Evolutionary conservation across 2,888 invertebrate species (phyloP).

Genomic region (Drosophila tripunctata): DNA sequence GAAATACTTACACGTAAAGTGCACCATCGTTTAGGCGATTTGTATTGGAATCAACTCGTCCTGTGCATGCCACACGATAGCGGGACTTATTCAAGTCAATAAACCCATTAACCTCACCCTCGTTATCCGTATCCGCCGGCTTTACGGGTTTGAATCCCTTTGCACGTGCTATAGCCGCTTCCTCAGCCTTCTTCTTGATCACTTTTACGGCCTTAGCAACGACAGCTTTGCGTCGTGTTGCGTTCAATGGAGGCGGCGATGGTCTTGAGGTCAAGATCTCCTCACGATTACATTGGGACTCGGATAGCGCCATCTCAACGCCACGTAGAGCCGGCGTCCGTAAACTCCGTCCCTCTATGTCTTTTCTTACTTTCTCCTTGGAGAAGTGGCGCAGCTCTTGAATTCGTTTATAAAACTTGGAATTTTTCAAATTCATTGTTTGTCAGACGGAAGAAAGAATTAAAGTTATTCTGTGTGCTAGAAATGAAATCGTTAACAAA

Average conservation of each 20-base stretch:
- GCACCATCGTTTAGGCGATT: not conserved
- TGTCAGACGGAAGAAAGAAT: conserved; percentile 23
- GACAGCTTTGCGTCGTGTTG: conserved; percentile 1
- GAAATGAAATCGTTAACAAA: conserved; percentile 36
- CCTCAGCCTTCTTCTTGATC: conserved; percentile 11
- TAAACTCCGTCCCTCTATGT: conserved; percentile 50
- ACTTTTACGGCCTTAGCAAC: conserved; percentile 13
- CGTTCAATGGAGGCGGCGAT: not conserved
- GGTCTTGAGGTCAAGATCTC: conserved; percentile 26
- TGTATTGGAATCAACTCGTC: conserved; percentile 4
- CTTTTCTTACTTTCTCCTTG: conserved; percentile 71
- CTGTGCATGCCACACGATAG: conserved; percentile 72
- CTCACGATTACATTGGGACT: conserved; percentile 26
- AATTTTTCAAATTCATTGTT: conserved; percentile 81
- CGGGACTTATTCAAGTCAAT: conserved; percentile 75
- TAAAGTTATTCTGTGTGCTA: conserved; percentile 29
- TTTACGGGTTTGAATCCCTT: conserved; percentile 12
- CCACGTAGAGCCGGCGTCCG: conserved; percentile 32
- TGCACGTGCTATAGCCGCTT: conserved; percentile 3
- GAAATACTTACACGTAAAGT: not conserved
- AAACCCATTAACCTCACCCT: conserved; percentile 45
- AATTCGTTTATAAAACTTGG: conserved; percentile 80
- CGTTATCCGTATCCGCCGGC: not conserved
- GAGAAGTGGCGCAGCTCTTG: conserved; percentile 77
- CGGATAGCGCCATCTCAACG: conserved; percentile 56